phyloP scores from a whole-genome alignment of 2,113 vertebrate species.

The Hypocryptadius cinnamomeus region DNA sequence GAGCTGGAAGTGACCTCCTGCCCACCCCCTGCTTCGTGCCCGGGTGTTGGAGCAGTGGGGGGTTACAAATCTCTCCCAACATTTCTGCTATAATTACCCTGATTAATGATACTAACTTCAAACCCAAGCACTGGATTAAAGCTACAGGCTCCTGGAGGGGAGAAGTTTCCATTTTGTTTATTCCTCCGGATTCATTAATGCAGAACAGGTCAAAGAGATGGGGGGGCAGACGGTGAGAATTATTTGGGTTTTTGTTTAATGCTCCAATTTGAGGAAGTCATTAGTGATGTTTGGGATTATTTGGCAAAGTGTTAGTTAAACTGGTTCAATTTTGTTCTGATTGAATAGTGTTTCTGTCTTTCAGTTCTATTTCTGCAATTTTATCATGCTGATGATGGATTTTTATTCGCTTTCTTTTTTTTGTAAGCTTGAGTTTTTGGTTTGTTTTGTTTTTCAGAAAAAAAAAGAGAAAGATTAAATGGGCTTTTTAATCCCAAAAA shows the following conservation, averaged over 20 bases:
- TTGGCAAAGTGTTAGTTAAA: neutral
- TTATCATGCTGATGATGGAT: neutral
- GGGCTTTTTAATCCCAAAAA: constrained; percentile 47
- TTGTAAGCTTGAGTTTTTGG: neutral
- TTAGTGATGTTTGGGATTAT: neutral
- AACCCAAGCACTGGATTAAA: constrained; percentile 1
- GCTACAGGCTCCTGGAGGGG: neutral
- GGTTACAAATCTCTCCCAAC: neutral
- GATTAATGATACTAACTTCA: neutral
- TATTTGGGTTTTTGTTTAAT: neutral
- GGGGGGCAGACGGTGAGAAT: neutral
- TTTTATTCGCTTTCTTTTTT: neutral
- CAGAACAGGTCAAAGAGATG: neutral
- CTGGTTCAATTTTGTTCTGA: neutral
- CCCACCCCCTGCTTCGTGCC: neutral
- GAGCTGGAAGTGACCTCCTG: neutral
- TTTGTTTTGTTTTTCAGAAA: neutral
- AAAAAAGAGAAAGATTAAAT: neutral
- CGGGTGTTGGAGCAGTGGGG: neutral
- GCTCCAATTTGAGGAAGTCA: neutral
- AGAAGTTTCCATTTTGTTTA: neutral
- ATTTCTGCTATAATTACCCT: neutral
- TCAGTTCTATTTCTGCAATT: neutral
- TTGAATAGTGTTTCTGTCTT: neutral
- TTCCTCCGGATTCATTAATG: neutral